These are phyloP conservation scores for Falco novaeseelandiae DNA, from an alignment of 2,797 vertebrate genomes.

Conservation along the genomic window DNA sequence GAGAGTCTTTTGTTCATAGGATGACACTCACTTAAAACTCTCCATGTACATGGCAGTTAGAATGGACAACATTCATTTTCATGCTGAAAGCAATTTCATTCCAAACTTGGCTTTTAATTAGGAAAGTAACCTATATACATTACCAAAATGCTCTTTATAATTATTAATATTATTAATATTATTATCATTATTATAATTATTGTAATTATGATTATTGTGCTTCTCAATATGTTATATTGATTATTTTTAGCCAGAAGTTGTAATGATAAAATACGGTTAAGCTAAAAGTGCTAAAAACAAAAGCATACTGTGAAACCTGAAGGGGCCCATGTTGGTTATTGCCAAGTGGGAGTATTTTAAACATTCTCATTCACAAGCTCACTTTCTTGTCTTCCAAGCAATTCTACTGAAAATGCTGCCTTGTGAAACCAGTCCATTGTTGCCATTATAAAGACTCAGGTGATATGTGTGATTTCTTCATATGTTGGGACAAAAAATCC, in stretches of 20 bases:
- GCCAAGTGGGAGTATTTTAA: neutral
- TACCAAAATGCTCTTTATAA: neutral
- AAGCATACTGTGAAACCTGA: neutral
- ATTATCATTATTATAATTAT: too few species aligned
- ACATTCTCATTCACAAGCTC: neutral
- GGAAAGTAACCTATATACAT: neutral
- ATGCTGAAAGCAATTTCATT: neutral
- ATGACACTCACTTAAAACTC: neutral
- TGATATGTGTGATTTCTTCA: neutral
- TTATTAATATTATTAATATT: too few species aligned
- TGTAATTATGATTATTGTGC: neutral
- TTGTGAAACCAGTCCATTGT: neutral
- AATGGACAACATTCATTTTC: neutral
- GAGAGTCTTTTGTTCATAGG: neutral
- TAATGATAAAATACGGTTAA: neutral
- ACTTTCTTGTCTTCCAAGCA: neutral
- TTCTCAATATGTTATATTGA: neutral
- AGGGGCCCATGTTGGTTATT: constrained; percentile 20
- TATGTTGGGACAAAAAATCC: neutral
- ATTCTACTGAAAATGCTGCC: neutral
- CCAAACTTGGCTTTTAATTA: constrained; percentile 21
- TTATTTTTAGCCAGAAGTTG: constrained; percentile 31
- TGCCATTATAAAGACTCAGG: neutral
- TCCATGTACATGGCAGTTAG: neutral
- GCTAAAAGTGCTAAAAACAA: constrained; percentile 41